Percentiles rank a stretch among this genome's conserved stretches.
phyloP scores from a whole-genome alignment of 2,888 invertebrate species.

The Sesia apiformis region DNA sequence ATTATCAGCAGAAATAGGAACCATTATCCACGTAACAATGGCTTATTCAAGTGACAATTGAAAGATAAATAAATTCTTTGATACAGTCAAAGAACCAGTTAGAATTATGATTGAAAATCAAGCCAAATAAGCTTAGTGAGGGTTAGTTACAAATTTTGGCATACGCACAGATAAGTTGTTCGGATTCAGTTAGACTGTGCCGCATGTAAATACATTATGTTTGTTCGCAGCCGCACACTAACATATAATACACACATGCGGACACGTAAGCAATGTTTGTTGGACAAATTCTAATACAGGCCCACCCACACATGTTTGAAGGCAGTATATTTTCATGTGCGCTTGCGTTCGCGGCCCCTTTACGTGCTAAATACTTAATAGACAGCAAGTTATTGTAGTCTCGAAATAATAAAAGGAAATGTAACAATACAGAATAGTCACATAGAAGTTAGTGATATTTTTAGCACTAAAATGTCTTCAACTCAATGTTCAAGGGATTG shows the following conservation, averaged over 20 bases:
- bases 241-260: constrained; percentile 12
- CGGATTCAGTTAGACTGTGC: constrained; percentile 30
- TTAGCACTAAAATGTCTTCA: no score
- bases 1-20: no score
- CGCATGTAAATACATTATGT: constrained; percentile 45
- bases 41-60: no score
- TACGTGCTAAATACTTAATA: constrained; percentile 12
- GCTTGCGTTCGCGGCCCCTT: constrained; percentile 37
- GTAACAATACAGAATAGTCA: no score
- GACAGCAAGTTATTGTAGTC: constrained; percentile 5
- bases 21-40: no score
- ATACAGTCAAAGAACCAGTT: no score
- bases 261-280: neutral
- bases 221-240: constrained; percentile 14
- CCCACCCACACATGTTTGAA: constrained; percentile 15
- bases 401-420: neutral
- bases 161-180: constrained; percentile 1
- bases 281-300: constrained; percentile 12
- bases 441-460: no score
- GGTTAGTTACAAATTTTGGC: no score
- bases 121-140: no score
- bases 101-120: no score
- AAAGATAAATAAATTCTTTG: no score
- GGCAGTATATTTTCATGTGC: constrained; percentile 13
- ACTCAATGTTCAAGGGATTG: no score